Conservation (phyloP, 1,140 invertebrate genomes). For the Aradophagus sp. region DNA sequence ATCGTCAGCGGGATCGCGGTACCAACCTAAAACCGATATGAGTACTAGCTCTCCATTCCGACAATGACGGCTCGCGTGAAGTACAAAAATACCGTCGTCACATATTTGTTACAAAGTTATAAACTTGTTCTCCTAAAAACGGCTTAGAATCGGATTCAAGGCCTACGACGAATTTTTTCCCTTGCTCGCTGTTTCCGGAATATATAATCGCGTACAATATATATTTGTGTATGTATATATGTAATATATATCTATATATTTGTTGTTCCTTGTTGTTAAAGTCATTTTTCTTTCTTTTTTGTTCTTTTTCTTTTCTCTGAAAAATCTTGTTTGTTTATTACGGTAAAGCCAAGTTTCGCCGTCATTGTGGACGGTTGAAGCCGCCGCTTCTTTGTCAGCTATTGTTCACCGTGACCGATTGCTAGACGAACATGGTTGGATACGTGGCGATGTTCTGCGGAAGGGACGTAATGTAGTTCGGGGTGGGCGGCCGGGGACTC, state of each 20-base stretch:
- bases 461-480: conserved; percentile 72
- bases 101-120: conserved; percentile 35
- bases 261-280: conserved; percentile 5
- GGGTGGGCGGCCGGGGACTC: conserved; percentile 73
- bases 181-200: conserved; percentile 2
- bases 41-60: conserved; percentile 10
- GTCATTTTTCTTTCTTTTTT: conserved; percentile 8
- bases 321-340: conserved; percentile 2
- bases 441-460: conserved; percentile 72
- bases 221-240: no score
- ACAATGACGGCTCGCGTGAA: conserved; percentile 40
- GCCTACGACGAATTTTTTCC: conserved; percentile 26
- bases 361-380: conserved; percentile 27
- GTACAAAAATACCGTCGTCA: conserved; percentile 49
- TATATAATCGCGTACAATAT: conserved; percentile 6
- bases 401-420: conserved; percentile 13
- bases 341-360: conserved; percentile 15
- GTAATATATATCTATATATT: conserved; percentile 1
- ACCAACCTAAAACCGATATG: conserved; percentile 25
- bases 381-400: conserved; percentile 5
- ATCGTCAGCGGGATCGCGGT: neutral
- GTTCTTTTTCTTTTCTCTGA: conserved; percentile 1
- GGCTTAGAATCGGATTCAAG: conserved; percentile 45
- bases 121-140: conserved; percentile 41
- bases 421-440: conserved; percentile 70